Base-by-base conservation (phyloP, 2,113 vertebrate genomes). In the Anser brachyrhynchus region DNA sequence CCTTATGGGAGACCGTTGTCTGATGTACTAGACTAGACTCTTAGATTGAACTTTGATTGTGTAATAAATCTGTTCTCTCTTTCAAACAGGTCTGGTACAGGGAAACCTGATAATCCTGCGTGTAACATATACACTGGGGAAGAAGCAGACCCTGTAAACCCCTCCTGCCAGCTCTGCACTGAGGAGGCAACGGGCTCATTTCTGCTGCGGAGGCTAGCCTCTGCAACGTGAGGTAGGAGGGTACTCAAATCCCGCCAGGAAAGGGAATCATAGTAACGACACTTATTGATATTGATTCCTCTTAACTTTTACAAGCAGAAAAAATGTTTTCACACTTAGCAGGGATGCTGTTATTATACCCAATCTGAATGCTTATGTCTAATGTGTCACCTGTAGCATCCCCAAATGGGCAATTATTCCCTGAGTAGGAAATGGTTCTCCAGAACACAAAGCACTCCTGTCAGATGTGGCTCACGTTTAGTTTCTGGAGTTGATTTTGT, bases 151-250 rank as follows among this genome's bases (percentile, higher is more conserved):
- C 5, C 23, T 64, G 16, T 37, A 14, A 90, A 74, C 70, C 6
- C 61, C 6, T 20, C 8, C 10, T 70, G 57, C 29, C 10, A 17
- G 20, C 33, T 29, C 17, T 3, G 0, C 2, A 12, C 29, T 22
- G 9, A 33, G 31, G 72, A 52, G n/a, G 10, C 28, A 55, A 4
- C 0, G 0, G 26, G 51, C 49, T 77, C 19, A 0, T 8, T 9
- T 3, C 6, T 29, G 9, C 17, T 25, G n/a, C 52, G 49, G 39
- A 64, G 14, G 31, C 3, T 3, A 11, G 26, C 78, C 41, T 69
- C 1, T 49, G 1, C 3, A 25, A 43, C 44, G 20, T 6, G 8
- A 11, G 55, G 8, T 26, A 31, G 20, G 76, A 78, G 23, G 31
- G 13, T 19, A 15, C 44, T 59, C 3, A 21, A 8, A 16, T 19